phyloP scores from a whole-genome alignment of 2,888 invertebrate species.

The Cosmorhoe ocellata region DNA sequence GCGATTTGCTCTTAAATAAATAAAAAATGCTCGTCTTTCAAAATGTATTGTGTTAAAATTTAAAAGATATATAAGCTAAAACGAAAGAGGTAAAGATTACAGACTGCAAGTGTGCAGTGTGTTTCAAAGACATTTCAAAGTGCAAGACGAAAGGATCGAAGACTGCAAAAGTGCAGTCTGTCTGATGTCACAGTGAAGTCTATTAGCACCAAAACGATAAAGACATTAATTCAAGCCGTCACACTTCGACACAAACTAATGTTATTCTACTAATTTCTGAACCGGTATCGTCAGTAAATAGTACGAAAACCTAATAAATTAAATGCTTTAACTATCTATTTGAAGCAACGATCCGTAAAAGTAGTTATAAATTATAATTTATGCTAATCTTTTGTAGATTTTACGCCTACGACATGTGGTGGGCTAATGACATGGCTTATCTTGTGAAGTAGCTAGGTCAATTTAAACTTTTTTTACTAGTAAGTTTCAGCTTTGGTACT shows the following conservation, averaged over 20 bases:
- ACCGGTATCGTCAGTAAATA: slow-evolving; percentile 33
- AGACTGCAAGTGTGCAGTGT: too few species aligned
- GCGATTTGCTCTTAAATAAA: too few species aligned
- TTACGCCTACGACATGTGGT: slow-evolving; percentile 55
- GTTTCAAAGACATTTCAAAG: too few species aligned
- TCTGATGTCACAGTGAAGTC: not conserved
- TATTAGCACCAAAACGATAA: slow-evolving; percentile 16
- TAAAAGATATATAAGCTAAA: too few species aligned
- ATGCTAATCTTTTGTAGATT: slow-evolving; percentile 59
- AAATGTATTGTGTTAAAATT: too few species aligned
- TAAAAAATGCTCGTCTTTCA: too few species aligned
- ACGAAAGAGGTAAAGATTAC: too few species aligned
- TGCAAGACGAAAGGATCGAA: too few species aligned
- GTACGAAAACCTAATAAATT: slow-evolving; percentile 44
- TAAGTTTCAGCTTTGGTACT: too few species aligned
- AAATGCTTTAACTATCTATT: slow-evolving; percentile 51
- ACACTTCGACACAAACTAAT: slow-evolving; percentile 29
- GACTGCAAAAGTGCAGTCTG: slow-evolving; percentile 7
- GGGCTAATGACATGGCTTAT: slow-evolving; percentile 34
- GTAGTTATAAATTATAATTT: slow-evolving; percentile 61
- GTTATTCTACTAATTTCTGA: slow-evolving; percentile 32
- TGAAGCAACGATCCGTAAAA: slow-evolving; percentile 58
- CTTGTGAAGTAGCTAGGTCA: slow-evolving; percentile 22
- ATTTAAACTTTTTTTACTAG: not conserved
- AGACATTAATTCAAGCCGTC: slow-evolving; percentile 33